Conservation (phyloP, 53 echinoderm and acorn worm species). For the Apostichopus leukothele region DNA sequence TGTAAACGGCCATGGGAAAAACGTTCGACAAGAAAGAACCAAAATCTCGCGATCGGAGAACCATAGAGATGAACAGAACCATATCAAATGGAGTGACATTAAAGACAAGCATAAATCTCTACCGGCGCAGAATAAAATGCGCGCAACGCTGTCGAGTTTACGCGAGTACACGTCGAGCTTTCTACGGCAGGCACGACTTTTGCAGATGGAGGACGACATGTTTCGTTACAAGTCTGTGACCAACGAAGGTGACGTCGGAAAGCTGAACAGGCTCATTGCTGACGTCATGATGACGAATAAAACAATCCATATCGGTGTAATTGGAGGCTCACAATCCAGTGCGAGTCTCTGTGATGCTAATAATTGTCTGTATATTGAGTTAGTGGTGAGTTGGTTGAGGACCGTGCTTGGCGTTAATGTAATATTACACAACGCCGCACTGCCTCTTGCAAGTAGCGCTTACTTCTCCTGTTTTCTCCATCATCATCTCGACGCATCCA, state of each 20-base stretch:
- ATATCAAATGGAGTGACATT: constrained; percentile 63
- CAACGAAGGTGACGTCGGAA: constrained; percentile 56
- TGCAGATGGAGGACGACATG: constrained; percentile 67
- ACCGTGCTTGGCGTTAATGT: constrained; percentile 62
- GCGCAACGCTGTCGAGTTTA: constrained; percentile 56
- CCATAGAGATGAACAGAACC: background rate
- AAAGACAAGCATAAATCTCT: constrained; percentile 66
- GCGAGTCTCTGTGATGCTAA: constrained; percentile 54
- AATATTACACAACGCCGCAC: constrained; percentile 66
- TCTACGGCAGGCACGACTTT: constrained; percentile 27
- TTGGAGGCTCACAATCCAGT: constrained; percentile 61
- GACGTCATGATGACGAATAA: constrained; percentile 77
- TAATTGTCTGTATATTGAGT: constrained; percentile 64
- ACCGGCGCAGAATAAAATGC: constrained; percentile 77
- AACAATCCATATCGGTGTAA: constrained; percentile 62
- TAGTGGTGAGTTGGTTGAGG: constrained; percentile 61
- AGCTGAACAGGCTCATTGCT: constrained; percentile 50
- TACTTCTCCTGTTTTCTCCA: constrained; percentile 78
- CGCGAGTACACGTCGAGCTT: constrained; percentile 68
- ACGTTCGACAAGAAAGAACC: background rate
- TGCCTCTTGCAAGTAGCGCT: constrained; percentile 63
- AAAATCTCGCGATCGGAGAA: background rate
- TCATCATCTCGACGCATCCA: constrained; percentile 62
- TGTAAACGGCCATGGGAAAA: background rate
- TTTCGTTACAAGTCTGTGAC: constrained; percentile 66